Base-by-base conservation (phyloP, 2,797 vertebrate genomes). In the Odontamblyopus rebecca region DNA sequence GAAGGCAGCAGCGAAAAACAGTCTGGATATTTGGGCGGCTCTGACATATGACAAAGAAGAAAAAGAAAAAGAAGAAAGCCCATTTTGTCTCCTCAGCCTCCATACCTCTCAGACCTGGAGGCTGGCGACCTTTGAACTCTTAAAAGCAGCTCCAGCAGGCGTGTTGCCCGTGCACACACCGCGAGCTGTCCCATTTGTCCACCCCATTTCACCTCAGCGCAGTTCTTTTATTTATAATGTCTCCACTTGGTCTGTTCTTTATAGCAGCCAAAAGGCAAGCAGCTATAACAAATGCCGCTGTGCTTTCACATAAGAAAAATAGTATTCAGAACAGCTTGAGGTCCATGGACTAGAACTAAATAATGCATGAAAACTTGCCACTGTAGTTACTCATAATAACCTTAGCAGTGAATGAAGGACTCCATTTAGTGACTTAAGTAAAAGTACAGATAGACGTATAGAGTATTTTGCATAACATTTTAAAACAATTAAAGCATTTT, bases 211-310 rank as follows among this genome's bases (percentile, higher is more conserved):
- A 48, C 41, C 41, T 50, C 41, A 27, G 27, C 16, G 15, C 12
- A 1, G 30, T 71, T 12, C 32, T 75, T 82, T 82, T 54, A 76
- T 83, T 62, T 61, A 67, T 26, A 54, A 70, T 35, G 54, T 68
- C 66, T 78, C 53, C 70, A 83, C 77, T 65, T 76, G 73, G 48
- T 79, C 68, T 64, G 51, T 62, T 81, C 75, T 82, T 38, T 86
- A 80, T 80, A 76, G 81, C 67, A 56, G 75, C 69, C 59, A 62
- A 59, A 63, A 62, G n/a, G 74, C 35, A 61, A 38, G 53, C 70
- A 26, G 62, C 48, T 71, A 13, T 71, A 74, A 50, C 67, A 79
- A 54, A 63, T 51, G 64, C 6, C 29, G 18, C 11, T 16, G 27
- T 7, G 27, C 15, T 16, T 2, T 18, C 27, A 19, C 4, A 29